These are phyloP conservation scores for Thalpophila matura DNA, from an alignment of 2,888 invertebrate species.

Conservation along the genomic window DNA sequence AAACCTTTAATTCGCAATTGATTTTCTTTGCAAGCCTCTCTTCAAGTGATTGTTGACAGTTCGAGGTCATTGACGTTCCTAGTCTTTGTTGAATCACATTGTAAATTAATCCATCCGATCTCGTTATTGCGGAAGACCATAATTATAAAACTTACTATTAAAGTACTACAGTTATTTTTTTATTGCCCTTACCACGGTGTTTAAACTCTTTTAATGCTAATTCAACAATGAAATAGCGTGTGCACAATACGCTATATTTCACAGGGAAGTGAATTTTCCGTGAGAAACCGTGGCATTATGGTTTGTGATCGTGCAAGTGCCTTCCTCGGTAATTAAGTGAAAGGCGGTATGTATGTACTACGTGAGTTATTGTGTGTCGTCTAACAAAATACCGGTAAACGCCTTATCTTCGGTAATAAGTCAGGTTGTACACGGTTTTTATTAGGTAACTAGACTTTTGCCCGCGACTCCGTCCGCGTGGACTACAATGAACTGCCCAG, in stretches of 20 bases:
- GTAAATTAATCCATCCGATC: conserved; percentile 24
- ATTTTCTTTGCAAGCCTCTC: no score
- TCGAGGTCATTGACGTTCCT: no score
- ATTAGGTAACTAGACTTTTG: no score
- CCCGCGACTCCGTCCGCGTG: no score
- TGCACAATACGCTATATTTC: conserved; percentile 48
- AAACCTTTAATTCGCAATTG: no score
- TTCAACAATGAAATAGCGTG: conserved; percentile 42
- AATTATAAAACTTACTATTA: no score
- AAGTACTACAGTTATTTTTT: conserved; percentile 22
- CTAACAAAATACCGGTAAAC: conserved; percentile 51
- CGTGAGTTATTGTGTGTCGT: conserved; percentile 47
- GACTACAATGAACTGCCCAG: no score
- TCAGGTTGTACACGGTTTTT: conserved; percentile 19
- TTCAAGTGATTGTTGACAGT: no score
- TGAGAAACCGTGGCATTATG: conserved; percentile 54
- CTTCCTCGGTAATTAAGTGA: conserved; percentile 63
- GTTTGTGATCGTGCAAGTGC: conserved; percentile 36
- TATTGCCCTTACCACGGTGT: conserved; percentile 30
- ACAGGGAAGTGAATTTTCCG: conserved; percentile 61
- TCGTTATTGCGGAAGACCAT: conserved; percentile 17
- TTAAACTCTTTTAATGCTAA: conserved; percentile 40
- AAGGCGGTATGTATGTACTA: conserved; percentile 39
- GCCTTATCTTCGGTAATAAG: conserved; percentile 48
- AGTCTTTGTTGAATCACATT: no score